Base-by-base conservation (phyloP, 2,888 invertebrate genomes). In the Gryllus longicercus region DNA sequence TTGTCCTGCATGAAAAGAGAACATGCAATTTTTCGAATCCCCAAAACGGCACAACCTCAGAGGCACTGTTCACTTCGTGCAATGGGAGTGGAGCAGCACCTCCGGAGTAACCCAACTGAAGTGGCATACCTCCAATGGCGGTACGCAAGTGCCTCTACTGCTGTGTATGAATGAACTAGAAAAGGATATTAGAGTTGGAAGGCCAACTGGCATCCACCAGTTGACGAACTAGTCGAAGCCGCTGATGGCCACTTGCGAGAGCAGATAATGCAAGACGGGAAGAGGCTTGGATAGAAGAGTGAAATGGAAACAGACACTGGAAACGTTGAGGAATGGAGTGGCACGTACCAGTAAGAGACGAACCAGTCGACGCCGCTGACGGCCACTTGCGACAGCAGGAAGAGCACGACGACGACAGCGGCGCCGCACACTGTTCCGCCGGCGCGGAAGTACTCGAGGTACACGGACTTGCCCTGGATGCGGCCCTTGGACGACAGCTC, bases 281-380 rank as follows among this genome's bases (percentile, higher is more conserved):
- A 5, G 38, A 38, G 38, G 5, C 5, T 38, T 38, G 38, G 38
- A 38, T 38, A 5, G 38, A 38, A 5, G 5, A 38, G 38, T 38
- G 38, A 5, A 38, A 38, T 38, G 1, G 3, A 38, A 38, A 5
- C 21, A 38, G 1, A 3, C 38, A 38, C 5, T 38, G 1, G 38
- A 38, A 2, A 25, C 25, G 3, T 38, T 38, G 38, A 38, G 0
- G 21, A 21, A 21, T 78, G 21, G 18, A n/a, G 86, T 10, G 18
- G 16, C 3, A 85, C 82, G 82, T 86, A 92, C 94, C 94, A 95
- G 84, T 90, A 91, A 83, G 93, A 93, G 0, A 95, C 89, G 89
- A 94, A 95, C 84, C 90, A 94, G 84, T 95, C 95, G 0, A 91
- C 89, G 0, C 91, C 90, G 23, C 92, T 93, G 0, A 92, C 91